A percentile compares a stretch with the other conserved stretches of the same genome.
Conservation (phyloP, 2,888 invertebrate species). For the Clivina fossor region DNA sequence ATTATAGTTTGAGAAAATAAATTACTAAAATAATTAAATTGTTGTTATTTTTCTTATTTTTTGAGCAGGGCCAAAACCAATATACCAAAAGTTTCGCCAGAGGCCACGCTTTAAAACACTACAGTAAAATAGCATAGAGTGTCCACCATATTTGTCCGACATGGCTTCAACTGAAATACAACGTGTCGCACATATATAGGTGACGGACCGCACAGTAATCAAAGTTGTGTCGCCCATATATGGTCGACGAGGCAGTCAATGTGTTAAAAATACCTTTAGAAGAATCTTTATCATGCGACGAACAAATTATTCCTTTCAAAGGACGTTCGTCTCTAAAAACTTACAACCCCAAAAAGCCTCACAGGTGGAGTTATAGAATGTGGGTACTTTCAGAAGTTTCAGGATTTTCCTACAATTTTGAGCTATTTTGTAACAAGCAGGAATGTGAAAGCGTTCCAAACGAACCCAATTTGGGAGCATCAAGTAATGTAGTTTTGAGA, state of each 20-base stretch:
- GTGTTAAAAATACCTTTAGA: no score
- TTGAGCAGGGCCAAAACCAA: slow-evolving; percentile 5
- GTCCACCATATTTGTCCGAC: slow-evolving; percentile 8
- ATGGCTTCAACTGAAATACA: slow-evolving; percentile 5
- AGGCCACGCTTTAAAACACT: slow-evolving; percentile 11
- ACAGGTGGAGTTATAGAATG: no score
- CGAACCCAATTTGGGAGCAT: no score
- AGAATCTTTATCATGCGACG: no score
- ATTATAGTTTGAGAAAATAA: slow-evolving; percentile 11
- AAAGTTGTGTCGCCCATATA: not conserved
- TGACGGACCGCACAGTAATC: not conserved
- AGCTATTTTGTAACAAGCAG: no score
- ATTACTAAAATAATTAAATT: slow-evolving; percentile 12
- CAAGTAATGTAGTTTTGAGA: no score
- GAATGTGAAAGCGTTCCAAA: no score
- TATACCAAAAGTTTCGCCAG: slow-evolving; percentile 9
- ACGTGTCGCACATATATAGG: not conserved
- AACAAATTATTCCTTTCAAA: no score
- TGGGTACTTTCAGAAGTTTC: no score
- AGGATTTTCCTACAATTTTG: no score
- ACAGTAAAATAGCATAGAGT: slow-evolving; percentile 8
- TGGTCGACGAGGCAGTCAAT: not conserved
- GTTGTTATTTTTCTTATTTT: slow-evolving; percentile 8
- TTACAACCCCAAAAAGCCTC: no score
- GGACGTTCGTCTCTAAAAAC: no score